phyloP scores from a whole-genome alignment of 2,797 vertebrate genomes.

The Lepilemur septentrionalis region DNA sequence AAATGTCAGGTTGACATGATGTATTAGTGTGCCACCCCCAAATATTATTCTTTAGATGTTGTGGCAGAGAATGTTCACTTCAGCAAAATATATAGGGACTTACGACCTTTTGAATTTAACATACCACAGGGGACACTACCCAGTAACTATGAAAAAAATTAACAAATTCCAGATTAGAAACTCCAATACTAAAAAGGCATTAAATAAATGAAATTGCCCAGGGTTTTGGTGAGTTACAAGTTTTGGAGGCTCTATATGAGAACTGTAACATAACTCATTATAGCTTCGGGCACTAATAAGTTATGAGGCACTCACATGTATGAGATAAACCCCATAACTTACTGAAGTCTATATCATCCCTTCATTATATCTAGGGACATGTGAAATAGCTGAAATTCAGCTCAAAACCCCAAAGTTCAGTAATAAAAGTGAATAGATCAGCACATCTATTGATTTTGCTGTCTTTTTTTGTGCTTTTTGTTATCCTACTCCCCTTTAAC shows the following conservation, averaged over 20 bases:
- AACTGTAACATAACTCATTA: constrained; percentile 80
- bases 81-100: constrained; percentile 73
- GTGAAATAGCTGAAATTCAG: constrained; percentile 76
- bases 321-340: constrained; percentile 82
- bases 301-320: constrained; percentile 74
- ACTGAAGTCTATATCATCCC: constrained; percentile 80
- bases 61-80: constrained; percentile 66
- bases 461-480: constrained; percentile 67
- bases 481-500: constrained; percentile 68
- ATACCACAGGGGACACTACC: constrained; percentile 66
- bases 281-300: constrained; percentile 80
- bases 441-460: constrained; percentile 73
- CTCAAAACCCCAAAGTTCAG: constrained; percentile 65
- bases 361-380: constrained; percentile 79
- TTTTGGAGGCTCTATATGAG: constrained; percentile 76
- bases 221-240: constrained; percentile 78
- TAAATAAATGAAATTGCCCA: constrained; percentile 81
- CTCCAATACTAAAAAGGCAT: constrained; percentile 72
- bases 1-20: constrained; percentile 72
- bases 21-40: constrained; percentile 68
- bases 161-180: constrained; percentile 73
- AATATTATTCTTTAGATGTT: constrained; percentile 65
- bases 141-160: constrained; percentile 71
- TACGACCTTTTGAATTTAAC: constrained; percentile 77
- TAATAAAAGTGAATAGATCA: constrained; percentile 80